phyloP scores from a whole-genome alignment of 2,113 vertebrate genomes.

The Amblyopsis rosae region DNA sequence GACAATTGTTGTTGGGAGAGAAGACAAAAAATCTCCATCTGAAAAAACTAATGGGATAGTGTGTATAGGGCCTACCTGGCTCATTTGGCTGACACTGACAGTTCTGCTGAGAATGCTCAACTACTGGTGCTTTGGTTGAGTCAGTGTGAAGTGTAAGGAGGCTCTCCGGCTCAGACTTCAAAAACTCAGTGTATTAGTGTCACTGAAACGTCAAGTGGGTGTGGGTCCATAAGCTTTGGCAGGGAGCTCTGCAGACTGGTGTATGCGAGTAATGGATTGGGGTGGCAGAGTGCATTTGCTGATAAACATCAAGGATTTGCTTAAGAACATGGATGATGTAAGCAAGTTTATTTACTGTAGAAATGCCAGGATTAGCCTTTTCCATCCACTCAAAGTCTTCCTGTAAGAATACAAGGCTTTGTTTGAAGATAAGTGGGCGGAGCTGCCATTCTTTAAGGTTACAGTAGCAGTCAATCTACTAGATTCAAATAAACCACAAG shows the following conservation, averaged over 20 bases:
- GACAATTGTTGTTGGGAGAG: too few relatives aligned
- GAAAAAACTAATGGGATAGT: too few relatives aligned
- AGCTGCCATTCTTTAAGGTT: neutral
- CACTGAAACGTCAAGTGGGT: too few relatives aligned
- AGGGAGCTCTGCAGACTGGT: neutral
- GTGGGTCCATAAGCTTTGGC: neutral
- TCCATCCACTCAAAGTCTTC: conserved; percentile 17
- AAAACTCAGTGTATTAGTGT: too few relatives aligned
- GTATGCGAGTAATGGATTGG: neutral
- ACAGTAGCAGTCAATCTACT: neutral
- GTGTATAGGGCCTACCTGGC: too few relatives aligned
- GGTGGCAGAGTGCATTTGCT: neutral
- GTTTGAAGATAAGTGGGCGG: conserved; percentile 3
- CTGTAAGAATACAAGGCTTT: conserved; percentile 12
- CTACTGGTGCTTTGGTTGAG: too few relatives aligned
- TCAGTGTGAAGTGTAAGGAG: too few relatives aligned
- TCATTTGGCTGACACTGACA: too few relatives aligned
- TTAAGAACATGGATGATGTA: conserved; percentile 15
- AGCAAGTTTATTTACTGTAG: neutral
- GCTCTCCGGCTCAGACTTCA: too few relatives aligned
- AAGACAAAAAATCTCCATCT: too few relatives aligned
- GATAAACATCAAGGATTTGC: neutral
- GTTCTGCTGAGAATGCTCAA: too few relatives aligned
- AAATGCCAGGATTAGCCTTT: conserved; percentile 9
- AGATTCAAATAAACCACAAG: neutral